Evolutionary conservation across 1,140 invertebrate species (phyloP).

Genomic region (Limonius californicus): DNA sequence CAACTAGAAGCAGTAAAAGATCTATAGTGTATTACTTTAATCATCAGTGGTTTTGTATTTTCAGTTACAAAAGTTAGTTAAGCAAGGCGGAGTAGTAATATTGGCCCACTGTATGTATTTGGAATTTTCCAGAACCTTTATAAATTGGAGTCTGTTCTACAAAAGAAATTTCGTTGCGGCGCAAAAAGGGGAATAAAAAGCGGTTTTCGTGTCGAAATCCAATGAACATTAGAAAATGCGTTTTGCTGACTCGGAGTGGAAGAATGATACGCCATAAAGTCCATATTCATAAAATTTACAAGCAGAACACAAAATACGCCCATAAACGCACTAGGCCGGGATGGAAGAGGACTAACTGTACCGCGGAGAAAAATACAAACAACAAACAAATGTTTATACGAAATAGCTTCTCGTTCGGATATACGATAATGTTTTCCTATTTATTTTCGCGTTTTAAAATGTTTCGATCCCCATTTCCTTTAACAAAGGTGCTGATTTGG

Average conservation of each 20-base stretch:
- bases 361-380: not conserved
- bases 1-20: too few species aligned
- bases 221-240: not conserved
- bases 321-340: not conserved
- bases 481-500: not conserved
- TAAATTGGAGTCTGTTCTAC: too few species aligned
- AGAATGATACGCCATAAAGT: not conserved
- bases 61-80: too few species aligned
- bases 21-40: too few species aligned
- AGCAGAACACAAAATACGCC: constrained; percentile 1
- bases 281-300: constrained; percentile 1
- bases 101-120: too few species aligned
- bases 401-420: not conserved
- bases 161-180: too few species aligned
- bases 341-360: not conserved
- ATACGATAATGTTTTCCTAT: not conserved
- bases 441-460: not conserved
- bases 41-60: too few species aligned
- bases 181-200: too few species aligned
- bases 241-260: not conserved
- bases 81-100: too few species aligned
- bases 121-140: too few species aligned
- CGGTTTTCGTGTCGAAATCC: not conserved
- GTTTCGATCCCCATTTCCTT: not conserved
- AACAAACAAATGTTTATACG: not conserved